These are phyloP conservation scores for Endotricha flammealis DNA, from an alignment of 2,888 invertebrate species.

Conservation along the genomic window DNA sequence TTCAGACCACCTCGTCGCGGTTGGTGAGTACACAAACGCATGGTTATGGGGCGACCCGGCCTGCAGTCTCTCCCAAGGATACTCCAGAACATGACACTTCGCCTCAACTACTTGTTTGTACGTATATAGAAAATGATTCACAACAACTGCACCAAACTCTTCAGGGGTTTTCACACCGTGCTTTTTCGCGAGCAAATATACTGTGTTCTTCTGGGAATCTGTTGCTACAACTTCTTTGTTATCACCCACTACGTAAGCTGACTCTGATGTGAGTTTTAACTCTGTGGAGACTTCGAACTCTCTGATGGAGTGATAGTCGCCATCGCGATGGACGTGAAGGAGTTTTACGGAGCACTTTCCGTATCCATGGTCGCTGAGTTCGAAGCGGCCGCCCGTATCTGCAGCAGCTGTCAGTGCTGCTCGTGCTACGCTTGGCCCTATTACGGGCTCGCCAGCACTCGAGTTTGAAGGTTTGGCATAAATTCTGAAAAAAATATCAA, in stretches of 20 bases:
- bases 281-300: conserved; percentile 86
- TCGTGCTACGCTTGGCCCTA: conserved; percentile 21
- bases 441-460: conserved; percentile 40
- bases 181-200: conserved; percentile 87
- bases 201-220: conserved; percentile 90
- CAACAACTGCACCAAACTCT: conserved; percentile 85
- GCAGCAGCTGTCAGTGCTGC: conserved; percentile 52
- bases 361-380: conserved; percentile 82
- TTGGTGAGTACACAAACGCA: conserved; percentile 85
- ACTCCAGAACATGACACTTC: conserved; percentile 83
- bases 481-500: conserved; percentile 48
- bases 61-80: conserved; percentile 86
- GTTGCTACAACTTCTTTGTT: conserved; percentile 89
- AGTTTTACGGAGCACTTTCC: conserved; percentile 88
- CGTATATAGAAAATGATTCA: conserved; percentile 85
- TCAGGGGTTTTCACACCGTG: conserved; percentile 87
- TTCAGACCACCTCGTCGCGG: conserved; percentile 82
- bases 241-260: conserved; percentile 85
- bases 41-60: conserved; percentile 82
- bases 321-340: conserved; percentile 83
- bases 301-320: conserved; percentile 82
- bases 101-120: conserved; percentile 86
- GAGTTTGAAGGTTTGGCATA: conserved; percentile 72
- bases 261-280: conserved; percentile 82
- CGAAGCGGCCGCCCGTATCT: conserved; percentile 74